Evolutionary conservation across 2,797 vertebrate genomes (phyloP), one percentile per base, ranked within the genome.

Genomic region (Enteromius radiatus): DNA sequence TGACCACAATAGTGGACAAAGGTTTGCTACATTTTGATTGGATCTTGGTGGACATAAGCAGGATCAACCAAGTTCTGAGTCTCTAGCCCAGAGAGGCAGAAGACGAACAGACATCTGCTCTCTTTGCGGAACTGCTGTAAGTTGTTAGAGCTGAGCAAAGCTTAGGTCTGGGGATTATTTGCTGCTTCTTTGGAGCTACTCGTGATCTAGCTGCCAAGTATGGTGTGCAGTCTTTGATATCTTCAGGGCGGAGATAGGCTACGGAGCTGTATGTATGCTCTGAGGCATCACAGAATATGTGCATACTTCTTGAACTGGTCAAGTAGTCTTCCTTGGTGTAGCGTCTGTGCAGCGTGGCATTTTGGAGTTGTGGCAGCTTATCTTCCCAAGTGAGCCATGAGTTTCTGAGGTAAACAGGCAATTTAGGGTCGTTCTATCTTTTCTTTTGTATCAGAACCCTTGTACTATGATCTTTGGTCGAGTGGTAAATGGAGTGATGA

Each of bases 391-490:
- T 23, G n/a, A 23, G n/a, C 54, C 54, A 56, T 23, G n/a, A 3
- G 8, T 56, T 23, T 8, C n/a, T 56, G 54, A 56, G 54, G 21
- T 56, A 21, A n/a, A n/a, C 4, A 9, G n/a, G 54, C 54, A 56
- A 5, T 31, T 68, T 1, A 68, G 36, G 36, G 19, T 67, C 63
- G 36, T 65, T 17, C 17, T 33, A 38, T 36, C 38, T 7, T 67
- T 7, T 38, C 4, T 67, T 38, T 67, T 67, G 64, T 67, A 19
- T 19, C 33, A 38, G 9, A 67, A 33, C 64, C 8, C 38, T 21
- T 81, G 79, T 4, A 81, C 36, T 7, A 63, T 59, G 31, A 73
- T 31, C 63, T 81, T 81, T 15, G 79, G 68, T 59, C 41, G 8
- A 2, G 41, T 81, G 23, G 68, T 63, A 33, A 61, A 81, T 23